These are phyloP conservation scores for Abscondita cerata DNA, from an alignment of 2,888 invertebrate species.

Conservation along the genomic window DNA sequence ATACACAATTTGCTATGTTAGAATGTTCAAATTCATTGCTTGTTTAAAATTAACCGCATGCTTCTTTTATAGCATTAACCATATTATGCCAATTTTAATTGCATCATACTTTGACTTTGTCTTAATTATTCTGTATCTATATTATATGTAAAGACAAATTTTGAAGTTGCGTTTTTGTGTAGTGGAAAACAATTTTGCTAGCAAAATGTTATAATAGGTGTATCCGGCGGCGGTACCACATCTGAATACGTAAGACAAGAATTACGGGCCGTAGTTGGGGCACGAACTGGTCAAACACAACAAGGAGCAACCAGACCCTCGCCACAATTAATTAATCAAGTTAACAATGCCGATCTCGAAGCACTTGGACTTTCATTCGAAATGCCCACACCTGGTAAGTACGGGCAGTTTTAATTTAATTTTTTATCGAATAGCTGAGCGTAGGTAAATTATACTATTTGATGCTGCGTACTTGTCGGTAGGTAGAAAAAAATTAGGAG, in stretches of 20 bases:
- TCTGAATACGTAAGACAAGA: conserved; percentile 93
- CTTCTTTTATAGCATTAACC: not conserved
- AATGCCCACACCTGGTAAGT: conserved; percentile 69
- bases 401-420: conserved; percentile 16
- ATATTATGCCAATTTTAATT: not conserved
- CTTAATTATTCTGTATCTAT: not conserved
- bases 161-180: conserved; percentile 10
- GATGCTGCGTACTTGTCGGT: too few species aligned
- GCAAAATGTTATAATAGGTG: conserved; percentile 54
- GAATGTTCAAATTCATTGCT: conserved; percentile 3
- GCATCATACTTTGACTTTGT: conserved; percentile 1
- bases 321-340: conserved; percentile 50
- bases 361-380: conserved; percentile 73
- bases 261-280: conserved; percentile 86
- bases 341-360: conserved; percentile 69
- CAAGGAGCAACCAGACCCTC: conserved; percentile 50
- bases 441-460: too few species aligned
- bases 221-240: conserved; percentile 66
- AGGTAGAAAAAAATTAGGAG: too few species aligned
- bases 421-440: conserved; percentile 14
- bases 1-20: not conserved
- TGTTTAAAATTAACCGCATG: not conserved
- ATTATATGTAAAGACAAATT: conserved; percentile 1
- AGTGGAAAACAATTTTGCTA: conserved; percentile 33
- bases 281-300: conserved; percentile 68